A percentile compares a stretch with the other conserved stretches of the same genome.
These are phyloP conservation scores for Lanius ludovicianus DNA, from an alignment of 2,113 vertebrate species.

Conservation along the genomic window DNA sequence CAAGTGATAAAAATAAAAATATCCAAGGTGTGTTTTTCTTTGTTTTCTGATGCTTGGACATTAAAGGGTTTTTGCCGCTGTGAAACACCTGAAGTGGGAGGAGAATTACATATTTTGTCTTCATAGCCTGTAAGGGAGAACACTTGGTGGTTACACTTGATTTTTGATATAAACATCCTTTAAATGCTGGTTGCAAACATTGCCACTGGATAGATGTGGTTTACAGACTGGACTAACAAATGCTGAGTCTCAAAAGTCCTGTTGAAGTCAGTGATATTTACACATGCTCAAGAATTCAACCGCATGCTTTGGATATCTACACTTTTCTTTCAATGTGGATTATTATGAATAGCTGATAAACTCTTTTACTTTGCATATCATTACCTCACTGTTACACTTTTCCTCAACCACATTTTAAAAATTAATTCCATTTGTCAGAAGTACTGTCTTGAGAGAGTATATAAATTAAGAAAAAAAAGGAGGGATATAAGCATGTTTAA, in stretches of 20 bases:
- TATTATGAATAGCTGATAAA: not conserved
- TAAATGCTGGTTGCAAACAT: not conserved
- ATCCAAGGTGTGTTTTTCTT: not conserved
- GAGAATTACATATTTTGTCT: not conserved
- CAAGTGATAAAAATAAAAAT: not conserved
- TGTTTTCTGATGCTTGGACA: not conserved
- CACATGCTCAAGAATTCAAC: not conserved
- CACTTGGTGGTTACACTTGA: not conserved
- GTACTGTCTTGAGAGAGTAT: not conserved
- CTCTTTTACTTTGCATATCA: not conserved
- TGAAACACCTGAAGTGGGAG: not conserved
- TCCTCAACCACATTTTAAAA: not conserved
- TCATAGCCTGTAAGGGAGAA: not conserved
- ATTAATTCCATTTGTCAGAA: not conserved
- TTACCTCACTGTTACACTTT: not conserved
- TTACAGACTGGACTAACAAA: not conserved
- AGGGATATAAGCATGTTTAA: not conserved
- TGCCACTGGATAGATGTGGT: rapidly evolving
- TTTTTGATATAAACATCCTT: not conserved
- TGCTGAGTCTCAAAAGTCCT: not conserved
- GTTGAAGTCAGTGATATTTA: not conserved
- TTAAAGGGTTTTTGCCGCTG: not conserved
- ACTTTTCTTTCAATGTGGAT: not conserved
- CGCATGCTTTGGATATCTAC: not conserved
- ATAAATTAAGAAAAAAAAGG: not conserved